phyloP scores from a whole-genome alignment of 2,888 invertebrate species.

The Ptychoptera contaminata region DNA sequence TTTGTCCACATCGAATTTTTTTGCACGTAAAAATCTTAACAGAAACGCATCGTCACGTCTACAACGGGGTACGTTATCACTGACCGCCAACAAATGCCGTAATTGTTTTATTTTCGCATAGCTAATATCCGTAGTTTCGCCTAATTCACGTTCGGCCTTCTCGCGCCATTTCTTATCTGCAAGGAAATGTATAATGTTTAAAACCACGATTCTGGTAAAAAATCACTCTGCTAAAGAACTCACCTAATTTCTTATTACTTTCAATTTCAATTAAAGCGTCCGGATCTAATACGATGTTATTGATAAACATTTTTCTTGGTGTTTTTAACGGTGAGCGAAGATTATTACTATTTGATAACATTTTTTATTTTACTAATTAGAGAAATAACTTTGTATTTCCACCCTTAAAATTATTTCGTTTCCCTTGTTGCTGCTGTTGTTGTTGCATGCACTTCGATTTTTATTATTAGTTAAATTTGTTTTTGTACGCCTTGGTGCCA shows the following conservation, averaged over 20 bases:
- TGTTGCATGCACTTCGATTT: no score
- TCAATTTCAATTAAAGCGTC: conserved; percentile 9
- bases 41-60: conserved; percentile 39
- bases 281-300: conserved; percentile 6
- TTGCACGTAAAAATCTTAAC: conserved; percentile 39
- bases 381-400: no score
- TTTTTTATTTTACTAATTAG: no score
- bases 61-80: conserved; percentile 13
- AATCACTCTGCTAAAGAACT: not conserved
- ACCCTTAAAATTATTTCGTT: no score
- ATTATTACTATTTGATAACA: no score
- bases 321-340: not conserved
- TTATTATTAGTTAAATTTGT: no score
- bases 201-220: not conserved
- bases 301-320: conserved; percentile 4
- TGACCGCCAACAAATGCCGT: conserved; percentile 7
- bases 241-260: conserved; percentile 10
- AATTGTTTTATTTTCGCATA: conserved; percentile 9
- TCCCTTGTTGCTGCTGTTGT: no score
- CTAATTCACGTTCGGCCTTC: conserved; percentile 12
- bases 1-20: conserved; percentile 34
- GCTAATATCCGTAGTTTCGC: conserved; percentile 8
- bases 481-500: no score
- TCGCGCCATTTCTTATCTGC: conserved; percentile 10
- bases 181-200: conserved; percentile 1